phyloP scores from a whole-genome alignment of 2,888 invertebrate genomes.

The Sclerodermus sp. region DNA sequence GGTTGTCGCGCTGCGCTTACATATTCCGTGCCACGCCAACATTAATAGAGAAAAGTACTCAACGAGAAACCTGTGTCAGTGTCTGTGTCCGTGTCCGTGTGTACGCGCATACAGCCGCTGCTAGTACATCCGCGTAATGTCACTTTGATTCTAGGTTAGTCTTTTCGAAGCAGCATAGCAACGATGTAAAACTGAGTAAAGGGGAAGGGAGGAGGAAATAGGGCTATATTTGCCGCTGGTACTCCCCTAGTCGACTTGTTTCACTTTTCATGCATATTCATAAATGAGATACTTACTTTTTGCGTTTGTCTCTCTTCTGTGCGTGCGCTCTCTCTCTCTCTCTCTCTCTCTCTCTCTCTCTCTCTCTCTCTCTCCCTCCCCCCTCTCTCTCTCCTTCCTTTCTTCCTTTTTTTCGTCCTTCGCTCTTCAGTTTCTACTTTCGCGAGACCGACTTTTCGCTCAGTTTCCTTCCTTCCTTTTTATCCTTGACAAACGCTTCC shows the following conservation, averaged over 20 bases:
- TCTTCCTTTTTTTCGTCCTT: background rate
- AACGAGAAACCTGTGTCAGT: constrained; percentile 1
- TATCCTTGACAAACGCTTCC: no score
- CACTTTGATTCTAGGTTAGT: constrained; percentile 31
- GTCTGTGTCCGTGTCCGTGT: no score
- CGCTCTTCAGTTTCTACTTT: no score
- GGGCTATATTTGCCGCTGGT: background rate
- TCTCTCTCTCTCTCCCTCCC: background rate
- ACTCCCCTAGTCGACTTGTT: no score
- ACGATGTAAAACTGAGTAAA: no score
- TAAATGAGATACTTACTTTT: constrained; percentile 39
- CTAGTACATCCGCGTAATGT: constrained; percentile 26
- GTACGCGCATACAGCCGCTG: background rate
- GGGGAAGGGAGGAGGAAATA: background rate
- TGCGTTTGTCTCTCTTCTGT: background rate
- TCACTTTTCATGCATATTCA: constrained; percentile 46
- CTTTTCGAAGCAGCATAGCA: constrained; percentile 2
- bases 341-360: background rate
- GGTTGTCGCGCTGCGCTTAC: no score
- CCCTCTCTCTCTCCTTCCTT: background rate
- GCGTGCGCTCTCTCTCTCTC: background rate
- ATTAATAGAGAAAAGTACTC: constrained; percentile 29
- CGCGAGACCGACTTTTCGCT: no score
- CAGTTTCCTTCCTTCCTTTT: background rate
- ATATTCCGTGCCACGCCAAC: constrained; percentile 31